phyloP scores from a whole-genome alignment of 2,888 invertebrate genomes.

The Dicyrtoma fusca region DNA sequence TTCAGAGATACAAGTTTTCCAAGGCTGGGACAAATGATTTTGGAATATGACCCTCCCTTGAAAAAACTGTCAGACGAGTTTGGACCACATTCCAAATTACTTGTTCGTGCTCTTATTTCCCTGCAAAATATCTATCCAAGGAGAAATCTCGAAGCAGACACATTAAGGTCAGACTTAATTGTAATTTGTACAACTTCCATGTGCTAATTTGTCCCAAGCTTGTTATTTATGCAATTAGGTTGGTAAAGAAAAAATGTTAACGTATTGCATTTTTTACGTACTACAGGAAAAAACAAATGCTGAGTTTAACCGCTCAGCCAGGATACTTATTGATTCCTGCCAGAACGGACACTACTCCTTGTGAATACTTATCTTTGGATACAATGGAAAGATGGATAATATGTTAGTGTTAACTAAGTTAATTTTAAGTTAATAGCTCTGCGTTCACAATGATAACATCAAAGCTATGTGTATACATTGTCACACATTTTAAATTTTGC shows the following conservation, averaged over 20 bases:
- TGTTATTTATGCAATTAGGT: no score
- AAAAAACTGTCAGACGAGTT: conserved; percentile 97
- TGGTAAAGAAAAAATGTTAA: no score
- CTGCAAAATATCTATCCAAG: conserved; percentile 84
- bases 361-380: conserved; percentile 95
- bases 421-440: conserved; percentile 3
- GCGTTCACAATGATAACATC: no score
- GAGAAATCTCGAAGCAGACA: conserved; percentile 67
- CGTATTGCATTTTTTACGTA: no score
- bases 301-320: conserved; percentile 92
- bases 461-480: no score
- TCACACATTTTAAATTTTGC: conserved; percentile 49
- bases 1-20: conserved; percentile 85
- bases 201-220: no score
- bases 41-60: conserved; percentile 94
- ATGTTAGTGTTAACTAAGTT: conserved; percentile 62
- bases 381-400: conserved; percentile 96
- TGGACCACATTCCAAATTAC: conserved; percentile 85
- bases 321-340: conserved; percentile 92
- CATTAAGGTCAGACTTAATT: conserved; percentile 52
- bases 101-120: conserved; percentile 85
- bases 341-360: conserved; percentile 93
- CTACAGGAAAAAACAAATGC: conserved; percentile 76
- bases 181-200: no score
- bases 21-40: conserved; percentile 93